Conservation (phyloP, 2,888 invertebrate species). For the Spodoptera picta region DNA sequence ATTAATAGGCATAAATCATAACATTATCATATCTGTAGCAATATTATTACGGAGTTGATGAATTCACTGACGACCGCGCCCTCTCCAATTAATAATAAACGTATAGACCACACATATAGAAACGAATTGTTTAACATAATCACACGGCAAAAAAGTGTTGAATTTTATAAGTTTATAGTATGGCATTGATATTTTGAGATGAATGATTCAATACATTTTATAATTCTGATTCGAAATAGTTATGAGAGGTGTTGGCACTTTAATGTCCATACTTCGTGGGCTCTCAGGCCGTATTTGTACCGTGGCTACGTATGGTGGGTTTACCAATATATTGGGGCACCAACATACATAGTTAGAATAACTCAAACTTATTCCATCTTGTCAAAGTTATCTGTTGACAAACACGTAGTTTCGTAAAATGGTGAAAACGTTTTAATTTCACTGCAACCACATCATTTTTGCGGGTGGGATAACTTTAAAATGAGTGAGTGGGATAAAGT, state of each 20-base stretch:
- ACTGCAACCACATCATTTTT: no score
- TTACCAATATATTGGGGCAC: conserved; percentile 5
- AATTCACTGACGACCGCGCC: conserved; percentile 46
- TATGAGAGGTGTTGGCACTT: conserved; percentile 15
- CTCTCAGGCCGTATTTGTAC: conserved; percentile 11
- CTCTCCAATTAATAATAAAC: conserved; percentile 44
- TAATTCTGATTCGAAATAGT: conserved; percentile 24
- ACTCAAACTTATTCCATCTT: no score
- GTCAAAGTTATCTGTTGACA: no score
- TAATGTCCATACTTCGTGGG: conserved; percentile 14
- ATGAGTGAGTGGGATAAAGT: no score
- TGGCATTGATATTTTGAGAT: conserved; percentile 45
- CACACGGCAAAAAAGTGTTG: conserved; percentile 39
- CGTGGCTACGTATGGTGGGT: background rate
- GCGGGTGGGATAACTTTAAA: no score
- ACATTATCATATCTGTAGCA: conserved; percentile 55
- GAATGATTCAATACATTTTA: conserved; percentile 41
- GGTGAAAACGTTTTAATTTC: no score
- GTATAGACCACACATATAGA: conserved; percentile 54
- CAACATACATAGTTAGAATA: background rate
- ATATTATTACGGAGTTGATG: conserved; percentile 38
- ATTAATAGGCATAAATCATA: conserved; percentile 59
- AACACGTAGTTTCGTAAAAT: no score
- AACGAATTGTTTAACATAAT: conserved; percentile 50
- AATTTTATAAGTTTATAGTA: conserved; percentile 27